A percentile compares a stretch with the other conserved stretches of the same genome.
Evolutionary conservation across 2,888 invertebrate species (phyloP).

Genomic region (Eupeodes luniger): DNA sequence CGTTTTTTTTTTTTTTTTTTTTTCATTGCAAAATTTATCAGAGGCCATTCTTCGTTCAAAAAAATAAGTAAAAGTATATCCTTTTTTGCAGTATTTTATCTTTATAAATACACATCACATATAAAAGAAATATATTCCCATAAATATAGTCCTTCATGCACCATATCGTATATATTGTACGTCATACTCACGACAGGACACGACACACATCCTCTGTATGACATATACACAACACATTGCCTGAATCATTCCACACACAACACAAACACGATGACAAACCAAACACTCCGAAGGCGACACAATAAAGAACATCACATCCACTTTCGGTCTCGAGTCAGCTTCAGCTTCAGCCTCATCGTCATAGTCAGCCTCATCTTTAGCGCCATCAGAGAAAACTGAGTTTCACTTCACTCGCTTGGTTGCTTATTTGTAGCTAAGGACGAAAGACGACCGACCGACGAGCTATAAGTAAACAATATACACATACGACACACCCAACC

Average conservation of each 20-base stretch:
- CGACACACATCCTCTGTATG: neutral
- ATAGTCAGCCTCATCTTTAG: too few relatives aligned
- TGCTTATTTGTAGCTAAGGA: too few relatives aligned
- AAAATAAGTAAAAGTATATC: neutral
- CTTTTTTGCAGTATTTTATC: neutral
- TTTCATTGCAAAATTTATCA: neutral
- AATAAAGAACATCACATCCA: slow-evolving; percentile 45
- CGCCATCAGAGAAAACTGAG: neutral
- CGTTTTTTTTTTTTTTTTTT: neutral
- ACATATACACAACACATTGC: neutral
- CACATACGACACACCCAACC: too few relatives aligned
- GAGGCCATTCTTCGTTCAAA: neutral
- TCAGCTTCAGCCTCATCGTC: too few relatives aligned
- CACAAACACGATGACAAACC: neutral
- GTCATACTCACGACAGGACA: neutral
- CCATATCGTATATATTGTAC: neutral
- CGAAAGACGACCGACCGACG: neutral
- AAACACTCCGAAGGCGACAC: slow-evolving; percentile 38
- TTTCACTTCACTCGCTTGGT: slow-evolving; percentile 10
- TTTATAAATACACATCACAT: neutral
- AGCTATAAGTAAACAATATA: too few relatives aligned
- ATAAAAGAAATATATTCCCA: neutral
- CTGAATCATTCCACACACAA: neutral
- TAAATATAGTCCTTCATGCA: slow-evolving; percentile 5
- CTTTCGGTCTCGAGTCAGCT: neutral